Evolutionary conservation across 2,888 invertebrate species (phyloP).

Genomic region (Neelides folsomi): DNA sequence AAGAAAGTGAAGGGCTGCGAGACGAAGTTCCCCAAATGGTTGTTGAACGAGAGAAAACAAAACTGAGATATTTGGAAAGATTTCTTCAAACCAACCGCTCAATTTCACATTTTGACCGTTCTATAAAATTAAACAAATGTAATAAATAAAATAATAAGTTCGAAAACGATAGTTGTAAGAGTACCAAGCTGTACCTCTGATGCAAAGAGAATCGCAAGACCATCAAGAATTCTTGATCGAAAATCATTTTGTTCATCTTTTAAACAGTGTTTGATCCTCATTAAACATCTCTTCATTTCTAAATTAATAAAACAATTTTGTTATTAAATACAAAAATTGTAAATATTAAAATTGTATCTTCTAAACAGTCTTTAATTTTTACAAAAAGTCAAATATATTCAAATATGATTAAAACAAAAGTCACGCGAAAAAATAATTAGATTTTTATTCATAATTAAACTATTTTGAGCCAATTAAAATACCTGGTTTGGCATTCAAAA

Average conservation of each 20-base stretch:
- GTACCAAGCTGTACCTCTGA: slow-evolving; percentile 27
- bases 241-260: slow-evolving; percentile 20
- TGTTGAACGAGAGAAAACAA: slow-evolving; percentile 29
- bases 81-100: slow-evolving; percentile 21
- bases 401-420: not conserved
- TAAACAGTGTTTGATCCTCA: slow-evolving; percentile 16
- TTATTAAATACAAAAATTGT: not conserved
- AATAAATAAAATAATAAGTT: too few relatives aligned
- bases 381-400: not conserved
- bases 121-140: too few relatives aligned
- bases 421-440: too few relatives aligned
- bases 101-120: too few relatives aligned
- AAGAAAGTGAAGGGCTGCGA: slow-evolving; percentile 27
- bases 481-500: slow-evolving; percentile 19
- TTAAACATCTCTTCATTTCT: slow-evolving; percentile 22
- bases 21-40: slow-evolving; percentile 31
- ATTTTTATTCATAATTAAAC: too few relatives aligned
- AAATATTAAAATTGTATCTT: not conserved
- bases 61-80: slow-evolving; percentile 25
- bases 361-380: not conserved
- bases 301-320: not conserved
- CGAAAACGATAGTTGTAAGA: too few relatives aligned
- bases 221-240: slow-evolving; percentile 21
- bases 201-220: slow-evolving; percentile 25
- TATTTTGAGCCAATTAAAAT: not conserved